Percentiles rank a stretch among this genome's conserved stretches.
phyloP scores from a whole-genome alignment of 2,888 invertebrate species.

The Stictocephala bisonia region DNA sequence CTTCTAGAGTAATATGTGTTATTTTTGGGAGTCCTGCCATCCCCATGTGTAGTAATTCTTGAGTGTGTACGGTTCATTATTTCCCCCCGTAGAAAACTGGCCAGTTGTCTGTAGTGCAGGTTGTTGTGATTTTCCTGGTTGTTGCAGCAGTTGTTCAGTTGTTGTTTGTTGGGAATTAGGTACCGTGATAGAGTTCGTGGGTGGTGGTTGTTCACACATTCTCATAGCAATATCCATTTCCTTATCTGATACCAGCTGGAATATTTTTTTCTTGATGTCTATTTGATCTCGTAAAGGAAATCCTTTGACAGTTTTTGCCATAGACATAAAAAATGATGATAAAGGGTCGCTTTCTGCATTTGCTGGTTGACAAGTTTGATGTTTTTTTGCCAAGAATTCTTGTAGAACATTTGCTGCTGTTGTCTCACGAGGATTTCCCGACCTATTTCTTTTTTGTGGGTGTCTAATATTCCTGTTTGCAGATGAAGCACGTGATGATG shows the following conservation, averaged over 20 bases:
- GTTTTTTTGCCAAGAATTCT: conserved; percentile 15
- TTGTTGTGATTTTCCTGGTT: too few species aligned
- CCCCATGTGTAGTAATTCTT: too few species aligned
- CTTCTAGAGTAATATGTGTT: too few species aligned
- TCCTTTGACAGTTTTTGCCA: conserved; percentile 2
- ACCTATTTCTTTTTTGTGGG: conserved; percentile 9
- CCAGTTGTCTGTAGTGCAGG: too few species aligned
- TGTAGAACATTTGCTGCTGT: conserved; percentile 20
- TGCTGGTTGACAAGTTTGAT: not conserved
- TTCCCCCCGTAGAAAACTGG: too few species aligned
- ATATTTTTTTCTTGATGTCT: conserved; percentile 6
- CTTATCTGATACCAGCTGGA: conserved; percentile 14
- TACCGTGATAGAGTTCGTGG: too few species aligned
- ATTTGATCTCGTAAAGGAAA: conserved; percentile 9
- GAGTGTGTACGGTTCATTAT: too few species aligned
- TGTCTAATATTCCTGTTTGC: not conserved
- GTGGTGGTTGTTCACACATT: conserved; percentile 1
- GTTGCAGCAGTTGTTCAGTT: too few species aligned
- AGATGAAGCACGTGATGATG: not conserved
- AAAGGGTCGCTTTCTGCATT: not conserved
- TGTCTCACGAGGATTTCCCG: not conserved
- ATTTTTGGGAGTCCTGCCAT: too few species aligned
- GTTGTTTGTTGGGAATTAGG: too few species aligned
- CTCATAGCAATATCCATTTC: conserved; percentile 33
- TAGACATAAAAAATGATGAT: not conserved